Conservation (phyloP, 2,113 vertebrate species). For the Tragelaphus imberbis region DNA sequence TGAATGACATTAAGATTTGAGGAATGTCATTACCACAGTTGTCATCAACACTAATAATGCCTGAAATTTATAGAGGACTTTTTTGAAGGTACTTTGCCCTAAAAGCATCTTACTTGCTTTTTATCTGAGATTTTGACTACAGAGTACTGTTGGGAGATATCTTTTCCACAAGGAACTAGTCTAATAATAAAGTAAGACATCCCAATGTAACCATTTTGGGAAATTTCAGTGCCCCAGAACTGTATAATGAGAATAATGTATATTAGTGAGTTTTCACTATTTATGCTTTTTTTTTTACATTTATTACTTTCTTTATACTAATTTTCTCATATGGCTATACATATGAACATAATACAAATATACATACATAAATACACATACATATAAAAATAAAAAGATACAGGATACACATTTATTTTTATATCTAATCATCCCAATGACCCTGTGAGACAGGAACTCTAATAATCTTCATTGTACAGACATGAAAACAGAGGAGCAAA, state of each 20-base stretch:
- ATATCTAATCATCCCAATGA: neutral
- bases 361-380: neutral
- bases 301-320: neutral
- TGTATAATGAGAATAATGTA: neutral
- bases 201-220: neutral
- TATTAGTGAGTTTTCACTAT: neutral
- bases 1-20: neutral
- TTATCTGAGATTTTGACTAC: neutral
- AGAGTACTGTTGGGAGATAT: neutral
- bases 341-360: neutral
- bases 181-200: neutral
- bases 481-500: neutral
- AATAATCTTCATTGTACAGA: neutral
- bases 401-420: neutral
- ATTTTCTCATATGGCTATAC: neutral
- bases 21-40: neutral
- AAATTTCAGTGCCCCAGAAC: neutral
- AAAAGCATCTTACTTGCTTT: neutral
- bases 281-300: neutral
- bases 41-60: neutral
- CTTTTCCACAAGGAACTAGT: neutral
- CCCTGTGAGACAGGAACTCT: neutral
- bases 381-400: neutral
- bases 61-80: neutral
- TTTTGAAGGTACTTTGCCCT: neutral